Base-by-base conservation (phyloP, 2,113 vertebrate species). In the Passer domesticus region DNA sequence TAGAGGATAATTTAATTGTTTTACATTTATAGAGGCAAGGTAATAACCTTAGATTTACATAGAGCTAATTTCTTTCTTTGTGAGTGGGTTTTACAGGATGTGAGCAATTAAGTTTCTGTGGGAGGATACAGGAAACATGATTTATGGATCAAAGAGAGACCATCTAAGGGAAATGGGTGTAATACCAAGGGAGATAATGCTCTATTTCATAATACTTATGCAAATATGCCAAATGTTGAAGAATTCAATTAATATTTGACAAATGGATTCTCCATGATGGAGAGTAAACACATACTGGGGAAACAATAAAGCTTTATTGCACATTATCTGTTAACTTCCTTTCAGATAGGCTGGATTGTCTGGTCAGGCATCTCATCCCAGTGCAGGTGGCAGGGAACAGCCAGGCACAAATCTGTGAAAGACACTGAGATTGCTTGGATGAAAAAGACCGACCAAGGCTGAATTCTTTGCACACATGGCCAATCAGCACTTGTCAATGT, bases 221-320 rank as follows among this genome's bases (percentile, higher is more conserved):
- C 96, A 96, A 97, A 96, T 97, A 95, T 82, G 70, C 92, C 92
- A 95, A 97, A 96, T 97, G 96, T 94, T 94, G 66, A 89, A 79
- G 94, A 95, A 97, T 94, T 96, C 94, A 97, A 95, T 96, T 97
- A 97, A 94, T 97, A 94, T 95, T 94, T 92, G 89, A 94, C 94
- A 95, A 97, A 96, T 87, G 84, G 91, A 76, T 95, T 92, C 87
- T 89, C 81, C 82, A 73, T 82, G 70, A 91, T 87, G 77, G 77
- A 89, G n/a, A 78, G 53, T 96, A 97, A 97, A 95, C 87, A 96
- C 73, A 78, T 90, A 87, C 77, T 79, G 77, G 41, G 86, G 31
- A 77, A 86, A 90, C 89, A 95, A 84, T 74, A 89, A 94, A 91
- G 37, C 69, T 81, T 43, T 72, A 17, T 72, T 90, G 55, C 80